A percentile compares a stretch with the other conserved stretches of the same genome.
These are phyloP conservation scores for Selenia dentaria DNA, from an alignment of 2,888 invertebrate genomes.

Conservation along the genomic window DNA sequence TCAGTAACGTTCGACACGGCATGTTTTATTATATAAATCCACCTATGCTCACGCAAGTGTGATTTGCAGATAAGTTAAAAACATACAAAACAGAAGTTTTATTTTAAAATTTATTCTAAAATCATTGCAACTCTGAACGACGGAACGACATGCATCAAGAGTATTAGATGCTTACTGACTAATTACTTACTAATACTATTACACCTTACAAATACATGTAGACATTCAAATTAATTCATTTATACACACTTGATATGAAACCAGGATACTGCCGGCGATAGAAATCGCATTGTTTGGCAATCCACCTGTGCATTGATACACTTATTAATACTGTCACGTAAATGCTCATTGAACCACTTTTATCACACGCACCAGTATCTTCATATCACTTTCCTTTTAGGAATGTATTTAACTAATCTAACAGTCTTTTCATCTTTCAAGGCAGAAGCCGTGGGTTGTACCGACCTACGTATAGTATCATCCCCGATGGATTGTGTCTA, in stretches of 20 bases:
- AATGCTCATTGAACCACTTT: constrained; percentile 70
- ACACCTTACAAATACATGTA: constrained; percentile 55
- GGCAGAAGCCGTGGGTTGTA: constrained; percentile 94
- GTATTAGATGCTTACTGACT: constrained; percentile 35
- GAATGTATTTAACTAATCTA: constrained; percentile 73
- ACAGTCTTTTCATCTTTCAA: constrained; percentile 81
- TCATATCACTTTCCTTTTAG: constrained; percentile 79
- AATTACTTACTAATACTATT: constrained; percentile 47
- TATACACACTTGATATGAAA: constrained; percentile 64
- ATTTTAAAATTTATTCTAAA: constrained; percentile 50
- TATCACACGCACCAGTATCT: constrained; percentile 74
- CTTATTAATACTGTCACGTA: constrained; percentile 81
- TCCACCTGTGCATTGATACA: constrained; percentile 60
- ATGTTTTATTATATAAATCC: too few relatives aligned
- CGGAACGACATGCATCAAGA: constrained; percentile 55
- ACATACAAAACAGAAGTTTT: constrained; percentile 3
- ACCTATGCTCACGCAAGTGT: too few relatives aligned
- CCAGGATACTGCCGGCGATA: constrained; percentile 43
- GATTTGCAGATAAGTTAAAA: too few relatives aligned
- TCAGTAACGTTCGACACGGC: too few relatives aligned
- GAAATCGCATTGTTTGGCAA: constrained; percentile 36
- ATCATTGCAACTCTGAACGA: constrained; percentile 45
- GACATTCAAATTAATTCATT: constrained; percentile 54
- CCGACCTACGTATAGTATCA: constrained; percentile 94
- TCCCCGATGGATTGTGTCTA: constrained; percentile 95